Conservation (phyloP, 2,113 vertebrate genomes). For the human region DNA sequence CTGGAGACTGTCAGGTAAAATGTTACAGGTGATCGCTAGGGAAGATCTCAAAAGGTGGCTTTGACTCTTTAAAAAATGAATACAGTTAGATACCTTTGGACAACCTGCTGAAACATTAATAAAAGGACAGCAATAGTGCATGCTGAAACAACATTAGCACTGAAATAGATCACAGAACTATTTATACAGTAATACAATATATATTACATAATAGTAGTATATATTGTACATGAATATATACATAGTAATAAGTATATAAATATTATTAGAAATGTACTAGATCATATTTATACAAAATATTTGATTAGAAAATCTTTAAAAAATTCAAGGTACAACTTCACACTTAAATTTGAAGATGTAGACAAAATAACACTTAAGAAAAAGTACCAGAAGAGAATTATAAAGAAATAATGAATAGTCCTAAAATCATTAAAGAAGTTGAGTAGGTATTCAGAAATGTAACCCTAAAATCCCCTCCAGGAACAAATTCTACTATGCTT, state of each 20-base stretch:
- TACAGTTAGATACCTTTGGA: background rate
- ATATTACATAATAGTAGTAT: background rate
- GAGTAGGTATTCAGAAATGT: background rate
- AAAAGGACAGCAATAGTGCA: background rate
- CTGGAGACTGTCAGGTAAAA: background rate
- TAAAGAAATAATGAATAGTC: background rate
- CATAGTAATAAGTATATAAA: background rate
- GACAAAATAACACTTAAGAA: background rate
- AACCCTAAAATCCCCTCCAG: background rate
- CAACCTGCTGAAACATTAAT: background rate
- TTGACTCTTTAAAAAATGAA: background rate
- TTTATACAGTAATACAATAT: background rate
- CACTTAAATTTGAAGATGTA: background rate
- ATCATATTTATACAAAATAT: background rate
- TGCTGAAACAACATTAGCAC: background rate
- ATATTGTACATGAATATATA: background rate
- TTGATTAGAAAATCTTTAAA: background rate
- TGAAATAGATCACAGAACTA: background rate
- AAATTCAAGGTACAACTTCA: background rate
- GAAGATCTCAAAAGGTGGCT: background rate
- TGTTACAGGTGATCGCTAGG: background rate
- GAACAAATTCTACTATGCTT: background rate
- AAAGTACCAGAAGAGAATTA: background rate
- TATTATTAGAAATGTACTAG: background rate
- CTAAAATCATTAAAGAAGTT: conserved; percentile 25